A percentile compares a stretch with the other conserved stretches of the same genome.
Evolutionary conservation across 2,797 vertebrate species (phyloP).

Genomic region (Smutsia gigantea): DNA sequence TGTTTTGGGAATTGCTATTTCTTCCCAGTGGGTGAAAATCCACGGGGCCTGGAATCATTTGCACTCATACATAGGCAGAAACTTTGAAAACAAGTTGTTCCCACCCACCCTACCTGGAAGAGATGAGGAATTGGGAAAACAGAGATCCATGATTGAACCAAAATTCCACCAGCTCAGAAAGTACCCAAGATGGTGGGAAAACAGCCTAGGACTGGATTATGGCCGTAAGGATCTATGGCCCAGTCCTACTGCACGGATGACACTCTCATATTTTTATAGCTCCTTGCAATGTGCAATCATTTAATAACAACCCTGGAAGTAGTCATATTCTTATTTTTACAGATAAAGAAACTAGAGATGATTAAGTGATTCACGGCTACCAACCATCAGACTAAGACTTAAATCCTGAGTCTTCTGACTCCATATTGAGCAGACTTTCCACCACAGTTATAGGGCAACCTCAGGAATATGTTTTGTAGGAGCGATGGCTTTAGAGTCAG

Average conservation of each 20-base stretch:
- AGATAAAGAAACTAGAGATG: not conserved
- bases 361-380: not conserved
- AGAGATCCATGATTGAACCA: not conserved
- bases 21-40: not conserved
- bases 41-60: not conserved
- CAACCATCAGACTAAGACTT: not conserved
- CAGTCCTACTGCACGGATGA: too few relatives aligned
- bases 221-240: not conserved
- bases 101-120: not conserved
- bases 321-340: not conserved
- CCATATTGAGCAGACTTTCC: not conserved
- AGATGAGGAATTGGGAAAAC: not conserved
- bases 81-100: not conserved
- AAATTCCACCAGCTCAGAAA: slow-evolving; percentile 28
- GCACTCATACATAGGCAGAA: not conserved
- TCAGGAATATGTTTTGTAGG: not conserved
- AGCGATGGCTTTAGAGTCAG: not conserved
- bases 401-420: not conserved
- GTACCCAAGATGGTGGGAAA: not conserved
- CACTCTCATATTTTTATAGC: not conserved
- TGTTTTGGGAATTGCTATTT: not conserved
- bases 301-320: not conserved
- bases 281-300: not conserved
- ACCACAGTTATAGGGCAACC: not conserved
- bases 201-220: not conserved